These are phyloP conservation scores for Vollenhovia emeryi DNA, from an alignment of 1,140 invertebrate species.

Conservation along the genomic window DNA sequence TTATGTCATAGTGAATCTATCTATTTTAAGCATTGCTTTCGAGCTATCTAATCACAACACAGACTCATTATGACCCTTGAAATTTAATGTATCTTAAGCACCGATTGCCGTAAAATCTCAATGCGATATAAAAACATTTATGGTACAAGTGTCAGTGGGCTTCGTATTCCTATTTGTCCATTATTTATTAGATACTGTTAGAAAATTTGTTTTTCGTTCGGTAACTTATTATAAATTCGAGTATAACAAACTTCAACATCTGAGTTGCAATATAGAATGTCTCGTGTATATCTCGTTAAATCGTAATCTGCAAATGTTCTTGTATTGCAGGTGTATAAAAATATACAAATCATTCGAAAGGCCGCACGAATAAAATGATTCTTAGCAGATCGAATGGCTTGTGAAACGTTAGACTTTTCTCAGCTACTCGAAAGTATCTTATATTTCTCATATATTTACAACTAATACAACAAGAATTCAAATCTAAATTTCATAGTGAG, in stretches of 20 bases:
- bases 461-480: conserved; percentile 63
- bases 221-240: conserved; percentile 59
- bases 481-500: conserved; percentile 58
- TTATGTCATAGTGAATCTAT: conserved; percentile 54
- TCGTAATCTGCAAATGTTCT: conserved; percentile 47
- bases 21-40: conserved; percentile 57
- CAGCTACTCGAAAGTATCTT: conserved; percentile 54
- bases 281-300: conserved; percentile 34
- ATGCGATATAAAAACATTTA: conserved; percentile 64
- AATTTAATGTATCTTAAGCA: conserved; percentile 61
- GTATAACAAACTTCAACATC: conserved; percentile 57
- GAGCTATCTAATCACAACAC: conserved; percentile 62
- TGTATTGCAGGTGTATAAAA: conserved; percentile 61
- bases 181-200: conserved; percentile 55
- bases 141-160: conserved; percentile 37
- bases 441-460: conserved; percentile 63
- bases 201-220: conserved; percentile 54
- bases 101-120: conserved; percentile 60
- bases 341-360: conserved; percentile 66
- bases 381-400: conserved; percentile 61
- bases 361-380: conserved; percentile 63
- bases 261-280: conserved; percentile 58
- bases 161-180: conserved; percentile 46
- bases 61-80: conserved; percentile 61
- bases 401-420: conserved; percentile 61